Conservation (phyloP, 2,888 invertebrate species). For the Phania funesta region DNA sequence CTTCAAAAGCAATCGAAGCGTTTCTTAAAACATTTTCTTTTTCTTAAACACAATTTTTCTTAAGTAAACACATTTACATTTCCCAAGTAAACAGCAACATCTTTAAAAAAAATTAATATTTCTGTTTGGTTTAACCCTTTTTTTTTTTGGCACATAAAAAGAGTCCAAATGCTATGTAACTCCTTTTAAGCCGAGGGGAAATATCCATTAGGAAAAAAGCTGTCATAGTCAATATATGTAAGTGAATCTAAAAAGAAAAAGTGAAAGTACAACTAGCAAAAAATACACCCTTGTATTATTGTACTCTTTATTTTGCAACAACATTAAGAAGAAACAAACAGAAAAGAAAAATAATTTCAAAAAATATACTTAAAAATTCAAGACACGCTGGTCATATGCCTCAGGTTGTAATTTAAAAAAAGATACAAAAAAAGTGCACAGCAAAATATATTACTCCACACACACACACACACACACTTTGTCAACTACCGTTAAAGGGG, state of each 20-base stretch:
- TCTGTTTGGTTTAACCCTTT: slow-evolving; percentile 44
- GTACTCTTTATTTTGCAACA: not conserved
- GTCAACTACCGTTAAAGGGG: slow-evolving; percentile 41
- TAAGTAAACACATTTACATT: slow-evolving; percentile 12
- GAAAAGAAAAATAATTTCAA: slow-evolving; percentile 6
- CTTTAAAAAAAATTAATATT: not conserved
- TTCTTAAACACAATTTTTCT: not conserved
- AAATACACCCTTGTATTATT: slow-evolving; percentile 50
- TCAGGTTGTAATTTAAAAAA: slow-evolving; percentile 65
- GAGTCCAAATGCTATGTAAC: slow-evolving; percentile 14
- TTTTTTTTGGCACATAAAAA: not conserved
- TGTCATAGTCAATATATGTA: slow-evolving; percentile 62
- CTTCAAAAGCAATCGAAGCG: too few relatives aligned
- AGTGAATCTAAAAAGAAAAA: slow-evolving; percentile 5
- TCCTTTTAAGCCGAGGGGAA: not conserved
- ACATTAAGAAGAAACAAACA: not conserved
- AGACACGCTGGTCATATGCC: slow-evolving; percentile 67
- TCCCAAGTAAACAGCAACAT: slow-evolving; percentile 15
- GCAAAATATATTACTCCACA: slow-evolving; percentile 38
- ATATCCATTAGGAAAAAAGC: slow-evolving; percentile 59
- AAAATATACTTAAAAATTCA: slow-evolving; percentile 64
- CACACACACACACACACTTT: not conserved
- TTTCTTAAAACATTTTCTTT: slow-evolving; percentile 5
- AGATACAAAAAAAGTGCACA: slow-evolving; percentile 30
- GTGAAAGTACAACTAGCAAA: slow-evolving; percentile 38